Evolutionary conservation across 2,888 invertebrate species (phyloP).

Genomic region (Lasioglossum marginatum): DNA sequence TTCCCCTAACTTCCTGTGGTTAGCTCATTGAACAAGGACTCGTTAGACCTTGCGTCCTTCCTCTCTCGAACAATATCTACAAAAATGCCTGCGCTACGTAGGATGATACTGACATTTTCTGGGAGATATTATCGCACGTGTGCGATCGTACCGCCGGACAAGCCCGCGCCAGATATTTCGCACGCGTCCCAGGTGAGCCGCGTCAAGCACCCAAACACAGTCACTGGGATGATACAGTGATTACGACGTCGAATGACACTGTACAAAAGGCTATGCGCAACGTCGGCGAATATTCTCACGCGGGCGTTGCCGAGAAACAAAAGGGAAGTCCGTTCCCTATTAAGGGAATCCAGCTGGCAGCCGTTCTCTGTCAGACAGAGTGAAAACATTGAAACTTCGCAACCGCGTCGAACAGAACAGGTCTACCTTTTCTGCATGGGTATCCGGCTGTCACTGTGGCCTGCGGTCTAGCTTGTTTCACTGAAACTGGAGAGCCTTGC

Average conservation of each 20-base stretch:
- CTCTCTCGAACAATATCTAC: background rate
- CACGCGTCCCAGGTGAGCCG: background rate
- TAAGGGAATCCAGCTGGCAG: background rate
- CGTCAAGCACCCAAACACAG: background rate
- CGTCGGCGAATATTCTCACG: slow-evolving; percentile 42
- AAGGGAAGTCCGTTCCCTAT: background rate
- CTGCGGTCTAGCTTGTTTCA: background rate
- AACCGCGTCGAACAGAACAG: no score
- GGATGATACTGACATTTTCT: background rate
- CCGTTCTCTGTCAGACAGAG: background rate
- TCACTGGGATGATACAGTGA: background rate
- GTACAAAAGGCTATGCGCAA: background rate
- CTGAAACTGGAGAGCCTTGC: slow-evolving; percentile 23
- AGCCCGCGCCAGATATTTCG: slow-evolving; percentile 29
- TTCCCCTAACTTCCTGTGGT: background rate
- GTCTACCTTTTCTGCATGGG: slow-evolving; percentile 19
- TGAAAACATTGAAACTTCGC: background rate
- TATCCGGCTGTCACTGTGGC: background rate
- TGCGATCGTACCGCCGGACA: background rate
- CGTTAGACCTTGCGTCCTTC: background rate
- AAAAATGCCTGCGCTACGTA: background rate
- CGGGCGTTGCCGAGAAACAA: slow-evolving; percentile 59
- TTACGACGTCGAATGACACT: background rate
- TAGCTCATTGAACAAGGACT: background rate
- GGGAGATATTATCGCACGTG: background rate